phyloP scores from a whole-genome alignment of 2,888 invertebrate genomes.

The Drosophila prolongata region DNA sequence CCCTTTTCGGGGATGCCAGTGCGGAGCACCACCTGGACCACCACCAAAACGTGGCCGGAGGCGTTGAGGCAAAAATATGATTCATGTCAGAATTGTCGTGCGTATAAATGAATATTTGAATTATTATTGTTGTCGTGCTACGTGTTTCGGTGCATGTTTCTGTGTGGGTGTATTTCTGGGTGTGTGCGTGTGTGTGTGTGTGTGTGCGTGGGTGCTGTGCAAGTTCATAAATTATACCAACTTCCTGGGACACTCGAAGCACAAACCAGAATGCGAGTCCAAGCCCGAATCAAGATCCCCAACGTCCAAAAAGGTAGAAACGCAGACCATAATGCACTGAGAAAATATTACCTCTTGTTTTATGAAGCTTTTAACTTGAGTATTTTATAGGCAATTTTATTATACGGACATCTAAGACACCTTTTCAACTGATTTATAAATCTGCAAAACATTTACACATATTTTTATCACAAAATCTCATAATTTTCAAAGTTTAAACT shows the following conservation, averaged over 20 bases:
- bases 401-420: too few relatives aligned
- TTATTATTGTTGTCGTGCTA: constrained; percentile 60
- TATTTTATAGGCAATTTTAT: too few relatives aligned
- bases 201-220: constrained; percentile 24
- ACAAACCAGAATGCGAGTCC: constrained; percentile 12
- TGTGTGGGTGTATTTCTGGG: constrained; percentile 22
- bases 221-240: constrained; percentile 60
- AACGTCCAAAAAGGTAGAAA: constrained; percentile 27
- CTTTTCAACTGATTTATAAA: too few relatives aligned
- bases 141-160: constrained; percentile 33
- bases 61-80: constrained; percentile 58
- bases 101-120: constrained; percentile 63
- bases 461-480: too few relatives aligned
- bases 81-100: constrained; percentile 62
- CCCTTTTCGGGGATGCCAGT: too few relatives aligned
- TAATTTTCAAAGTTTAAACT: too few relatives aligned
- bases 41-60: constrained; percentile 31
- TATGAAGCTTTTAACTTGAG: too few relatives aligned
- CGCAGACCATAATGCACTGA: neutral
- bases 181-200: neutral
- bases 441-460: too few relatives aligned
- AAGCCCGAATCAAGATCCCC: constrained; percentile 11
- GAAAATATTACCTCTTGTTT: neutral
- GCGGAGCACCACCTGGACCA: constrained; percentile 1
- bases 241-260: constrained; percentile 46